A percentile compares a stretch with the other conserved stretches of the same genome.
Evolutionary conservation across 2,797 vertebrate species (phyloP).

Genomic region (Perodicticus potto): DNA sequence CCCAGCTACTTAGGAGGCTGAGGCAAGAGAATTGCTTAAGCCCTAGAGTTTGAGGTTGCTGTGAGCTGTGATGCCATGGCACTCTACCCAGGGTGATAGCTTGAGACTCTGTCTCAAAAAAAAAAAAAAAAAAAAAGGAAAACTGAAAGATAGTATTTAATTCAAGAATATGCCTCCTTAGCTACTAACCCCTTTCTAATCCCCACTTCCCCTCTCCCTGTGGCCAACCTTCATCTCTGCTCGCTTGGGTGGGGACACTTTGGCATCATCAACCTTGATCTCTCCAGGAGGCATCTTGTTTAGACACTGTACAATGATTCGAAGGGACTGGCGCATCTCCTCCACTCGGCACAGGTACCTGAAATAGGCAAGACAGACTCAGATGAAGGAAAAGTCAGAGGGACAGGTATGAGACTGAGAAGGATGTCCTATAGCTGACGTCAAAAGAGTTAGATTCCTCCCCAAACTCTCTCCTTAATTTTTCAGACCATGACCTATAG

Average conservation of each 20-base stretch:
- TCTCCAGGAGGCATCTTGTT: conserved; percentile 98
- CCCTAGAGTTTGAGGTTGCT: too few species aligned
- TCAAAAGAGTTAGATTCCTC: background rate
- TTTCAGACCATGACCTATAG: background rate
- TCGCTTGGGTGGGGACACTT: conserved; percentile 96
- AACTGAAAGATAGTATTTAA: background rate
- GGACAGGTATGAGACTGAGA: too few species aligned
- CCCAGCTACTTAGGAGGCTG: too few species aligned
- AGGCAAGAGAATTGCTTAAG: too few species aligned
- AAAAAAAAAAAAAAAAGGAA: background rate
- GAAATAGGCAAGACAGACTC: background rate
- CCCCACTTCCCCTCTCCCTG: background rate
- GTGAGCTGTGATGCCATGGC: too few species aligned
- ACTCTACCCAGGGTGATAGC: too few species aligned
- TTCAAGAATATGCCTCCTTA: background rate
- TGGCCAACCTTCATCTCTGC: conserved; percentile 96
- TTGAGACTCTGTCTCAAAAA: too few species aligned
- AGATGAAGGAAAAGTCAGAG: background rate
- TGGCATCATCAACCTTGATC: conserved; percentile 98
- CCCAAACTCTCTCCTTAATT: background rate
- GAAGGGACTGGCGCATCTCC: conserved; percentile 97
- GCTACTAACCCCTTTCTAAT: background rate
- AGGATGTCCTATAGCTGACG: background rate
- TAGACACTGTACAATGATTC: conserved; percentile 94
- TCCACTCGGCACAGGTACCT: conserved; percentile 97